Percentiles rank a stretch among this genome's conserved stretches.
Evolutionary conservation across 2,113 vertebrate species (phyloP).

Genomic region (Sorex araneus): DNA sequence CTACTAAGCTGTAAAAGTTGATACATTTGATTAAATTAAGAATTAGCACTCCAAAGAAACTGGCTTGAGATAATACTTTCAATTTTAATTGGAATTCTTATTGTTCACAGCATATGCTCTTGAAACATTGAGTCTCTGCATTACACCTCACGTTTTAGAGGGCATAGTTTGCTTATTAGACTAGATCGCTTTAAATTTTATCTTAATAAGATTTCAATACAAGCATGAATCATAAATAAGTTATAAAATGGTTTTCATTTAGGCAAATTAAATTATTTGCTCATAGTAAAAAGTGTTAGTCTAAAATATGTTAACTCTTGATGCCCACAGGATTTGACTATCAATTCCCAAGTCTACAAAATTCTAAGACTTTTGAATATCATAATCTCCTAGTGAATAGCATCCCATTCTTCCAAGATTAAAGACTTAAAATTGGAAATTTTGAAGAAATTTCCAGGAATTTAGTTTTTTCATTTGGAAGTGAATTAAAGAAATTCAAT

Average conservation of each 20-base stretch:
- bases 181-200: slow-evolving; percentile 65
- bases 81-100: slow-evolving; percentile 73
- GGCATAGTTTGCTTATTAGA: slow-evolving; percentile 33
- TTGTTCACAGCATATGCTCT: slow-evolving; percentile 48
- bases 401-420: background rate
- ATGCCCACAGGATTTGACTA: background rate
- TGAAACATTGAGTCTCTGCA: background rate
- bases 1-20: slow-evolving; percentile 50
- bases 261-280: slow-evolving; percentile 44
- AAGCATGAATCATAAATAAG: slow-evolving; percentile 38
- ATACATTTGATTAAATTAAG: slow-evolving; percentile 70
- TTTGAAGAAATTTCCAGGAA: slow-evolving; percentile 30
- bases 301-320: slow-evolving; percentile 27
- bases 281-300: slow-evolving; percentile 55
- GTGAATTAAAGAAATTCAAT: background rate
- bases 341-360: slow-evolving; percentile 1
- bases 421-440: background rate
- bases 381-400: background rate
- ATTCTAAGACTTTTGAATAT: slow-evolving; percentile 4
- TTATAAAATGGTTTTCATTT: slow-evolving; percentile 61
- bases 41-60: slow-evolving; percentile 51
- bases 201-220: slow-evolving; percentile 54
- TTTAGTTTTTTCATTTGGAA: slow-evolving; percentile 23
- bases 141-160: slow-evolving; percentile 32
- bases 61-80: slow-evolving; percentile 60